Evolutionary conservation across 2,113 vertebrate genomes (phyloP).

Genomic region (Passer domesticus): DNA sequence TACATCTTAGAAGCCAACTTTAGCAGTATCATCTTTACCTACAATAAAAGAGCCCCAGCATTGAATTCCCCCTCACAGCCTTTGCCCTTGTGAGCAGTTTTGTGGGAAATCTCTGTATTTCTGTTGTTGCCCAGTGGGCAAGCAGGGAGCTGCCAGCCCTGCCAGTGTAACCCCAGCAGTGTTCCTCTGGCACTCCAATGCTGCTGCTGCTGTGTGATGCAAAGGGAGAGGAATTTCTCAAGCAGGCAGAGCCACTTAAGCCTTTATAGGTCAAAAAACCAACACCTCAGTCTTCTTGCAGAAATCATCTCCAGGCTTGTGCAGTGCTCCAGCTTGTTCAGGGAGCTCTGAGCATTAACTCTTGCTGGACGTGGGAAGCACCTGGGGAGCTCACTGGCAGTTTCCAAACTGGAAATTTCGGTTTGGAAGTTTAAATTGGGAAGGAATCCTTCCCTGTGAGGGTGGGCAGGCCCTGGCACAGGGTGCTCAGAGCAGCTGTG

Average conservation of each 20-base stretch:
- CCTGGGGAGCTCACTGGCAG: neutral
- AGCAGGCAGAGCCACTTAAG: constrained; percentile 28
- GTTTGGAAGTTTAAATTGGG: neutral
- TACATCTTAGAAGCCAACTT: neutral
- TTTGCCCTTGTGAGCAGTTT: fast-evolving
- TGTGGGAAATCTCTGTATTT: neutral
- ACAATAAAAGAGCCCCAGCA: neutral
- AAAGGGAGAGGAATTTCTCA: constrained; percentile 52
- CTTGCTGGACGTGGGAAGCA: neutral
- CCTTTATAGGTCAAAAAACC: constrained; percentile 49
- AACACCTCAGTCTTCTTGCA: constrained; percentile 31
- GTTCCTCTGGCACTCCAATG: neutral
- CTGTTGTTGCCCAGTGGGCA: neutral
- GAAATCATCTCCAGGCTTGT: neutral
- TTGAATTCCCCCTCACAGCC: neutral
- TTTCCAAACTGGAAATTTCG: neutral
- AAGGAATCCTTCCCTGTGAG: neutral
- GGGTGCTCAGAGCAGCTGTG: neutral
- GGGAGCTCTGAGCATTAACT: neutral
- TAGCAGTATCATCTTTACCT: neutral
- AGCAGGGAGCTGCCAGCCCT: neutral
- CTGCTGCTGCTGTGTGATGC: neutral
- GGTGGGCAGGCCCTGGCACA: neutral
- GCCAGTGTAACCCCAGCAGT: neutral
- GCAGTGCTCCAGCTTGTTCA: neutral